Evolutionary conservation across 1,140 invertebrate species (phyloP), one percentile per base, ranked within the genome.

Genomic region (Eufriesea mexicana): DNA sequence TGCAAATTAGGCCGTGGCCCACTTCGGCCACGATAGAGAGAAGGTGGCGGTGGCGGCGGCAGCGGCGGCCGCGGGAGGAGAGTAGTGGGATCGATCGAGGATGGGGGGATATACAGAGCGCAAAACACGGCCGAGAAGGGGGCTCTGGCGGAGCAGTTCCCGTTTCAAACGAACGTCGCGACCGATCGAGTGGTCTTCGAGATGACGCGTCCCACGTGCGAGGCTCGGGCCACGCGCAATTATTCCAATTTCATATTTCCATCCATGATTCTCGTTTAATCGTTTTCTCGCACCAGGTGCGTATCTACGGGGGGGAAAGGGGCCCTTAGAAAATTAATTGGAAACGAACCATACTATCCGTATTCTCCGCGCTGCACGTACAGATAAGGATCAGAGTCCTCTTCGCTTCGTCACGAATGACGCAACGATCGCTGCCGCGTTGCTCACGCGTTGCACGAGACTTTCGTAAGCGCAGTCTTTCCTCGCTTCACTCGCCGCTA

Each of bases 1-100:
- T 89, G 91, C 90, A 91, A 94, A 94, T 94, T 94, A 90, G 92
- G 91, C 92, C 93, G 91, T 94, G 93, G 93, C 93, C 92, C 93
- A 94, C 90, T 93, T 94, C 90, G 86, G 64, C 70, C 68, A 84
- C 83, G 83, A 90, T 80, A 86, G 79, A 85, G 81, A 76, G 84
- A 78, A 67, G 80, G 83, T 49, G 77, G 66, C 35, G 62, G 66
- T 57, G 12, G 57, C 18, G 77, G 66, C 51, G 64, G 68, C 54
- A 16, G 61, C 25, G 47, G 47, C 59, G 7, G 67, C 18, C 23
- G 25, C 61, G 10, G 74, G 59, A 79, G 79, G 67, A 71, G 67
- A 71, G 70, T 64, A 83, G 70, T 73, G 87, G 80, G 74, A 84
- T 80, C 79, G 85, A 90, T 78, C 82, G 80, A 75, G 79, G 84